These are phyloP conservation scores for Staurois parvus DNA, from an alignment of 2,797 vertebrate genomes.

Conservation along the genomic window DNA sequence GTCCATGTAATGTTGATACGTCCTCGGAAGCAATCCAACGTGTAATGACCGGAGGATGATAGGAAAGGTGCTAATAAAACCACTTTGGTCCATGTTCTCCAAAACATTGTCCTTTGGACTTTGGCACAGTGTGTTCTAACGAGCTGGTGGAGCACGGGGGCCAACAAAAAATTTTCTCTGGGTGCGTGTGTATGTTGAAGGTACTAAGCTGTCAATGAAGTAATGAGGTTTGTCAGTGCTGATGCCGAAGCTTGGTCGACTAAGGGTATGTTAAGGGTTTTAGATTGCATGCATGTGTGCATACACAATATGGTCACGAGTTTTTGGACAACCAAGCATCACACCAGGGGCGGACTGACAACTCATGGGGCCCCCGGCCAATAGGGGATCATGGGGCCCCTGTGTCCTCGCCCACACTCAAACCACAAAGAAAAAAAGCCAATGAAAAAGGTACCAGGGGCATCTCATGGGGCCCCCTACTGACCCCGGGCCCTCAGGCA, in stretches of 20 bases:
- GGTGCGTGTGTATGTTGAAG: not conserved
- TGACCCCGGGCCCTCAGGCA: too few relatives aligned
- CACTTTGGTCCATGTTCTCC: slow-evolving; percentile 11
- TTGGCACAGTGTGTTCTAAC: not conserved
- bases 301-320: too few relatives aligned
- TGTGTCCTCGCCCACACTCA: too few relatives aligned
- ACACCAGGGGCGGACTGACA: too few relatives aligned
- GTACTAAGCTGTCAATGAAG: not conserved
- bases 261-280: not conserved
- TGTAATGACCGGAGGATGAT: slow-evolving; percentile 30
- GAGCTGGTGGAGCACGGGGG: not conserved
- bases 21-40: slow-evolving; percentile 30
- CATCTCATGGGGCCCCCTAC: too few relatives aligned
- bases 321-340: too few relatives aligned
- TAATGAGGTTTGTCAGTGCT: not conserved
- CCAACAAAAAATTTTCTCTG: not conserved
- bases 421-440: too few relatives aligned
- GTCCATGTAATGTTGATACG: slow-evolving; percentile 13
- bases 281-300: too few relatives aligned
- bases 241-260: not conserved
- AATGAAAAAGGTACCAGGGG: too few relatives aligned
- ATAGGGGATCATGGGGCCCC: too few relatives aligned
- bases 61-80: slow-evolving; percentile 32
- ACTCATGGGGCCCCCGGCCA: too few relatives aligned
- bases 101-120: slow-evolving; percentile 19